Base-by-base conservation (phyloP, 2,888 invertebrate genomes). In the Cryptops parisi region DNA sequence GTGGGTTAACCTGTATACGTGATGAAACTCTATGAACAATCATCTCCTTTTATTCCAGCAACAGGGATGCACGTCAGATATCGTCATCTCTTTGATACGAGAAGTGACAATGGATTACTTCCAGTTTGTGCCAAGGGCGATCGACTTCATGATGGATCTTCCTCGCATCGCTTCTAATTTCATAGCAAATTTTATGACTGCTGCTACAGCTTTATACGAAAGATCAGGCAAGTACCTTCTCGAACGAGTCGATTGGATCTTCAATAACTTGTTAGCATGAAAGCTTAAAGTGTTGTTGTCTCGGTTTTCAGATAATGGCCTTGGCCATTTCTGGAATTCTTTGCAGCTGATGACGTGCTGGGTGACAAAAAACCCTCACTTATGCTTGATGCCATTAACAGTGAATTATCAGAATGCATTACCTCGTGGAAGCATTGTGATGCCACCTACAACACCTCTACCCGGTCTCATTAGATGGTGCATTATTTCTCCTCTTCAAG, bases 151-250 rank as follows among this genome's bases (percentile, higher is more conserved):
- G 4, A 79, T 78, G 62, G 77, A 78, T 19, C 69, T 90, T 15
- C 87, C 89, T 0, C 74, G 74, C 59, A 77, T 83, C 1, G 84
- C 85, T 0, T 83, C 87, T 1, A 79, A 86, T 64, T 90, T 91
- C 71, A 82, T 86, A 1, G 84, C 89, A 0, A 88, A 88, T 71
- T 82, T 90, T 63, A 78, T 90, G 62, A 85, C 89, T 0, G 83
- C 88, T 0, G 79, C 87, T 9, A 81, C 87, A 0, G 84, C 87
- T 65, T 75, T 87, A 52, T 88, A 85, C 55, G 67, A 63, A 21
- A 63, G 62, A 25, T 60, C 61, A 55, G 67, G 68, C 66, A 59
- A 55, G 55, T 48, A 15, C 6, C 6, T 33, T n/a, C n/a, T n/a
- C n/a, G n/a, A n/a, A n/a, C n/a, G n/a, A n/a, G n/a, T n/a, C n/a